Evolutionary conservation across 2,888 invertebrate species (phyloP), one percentile per base, ranked within the genome.

Genomic region (Diplolepis rosae): DNA sequence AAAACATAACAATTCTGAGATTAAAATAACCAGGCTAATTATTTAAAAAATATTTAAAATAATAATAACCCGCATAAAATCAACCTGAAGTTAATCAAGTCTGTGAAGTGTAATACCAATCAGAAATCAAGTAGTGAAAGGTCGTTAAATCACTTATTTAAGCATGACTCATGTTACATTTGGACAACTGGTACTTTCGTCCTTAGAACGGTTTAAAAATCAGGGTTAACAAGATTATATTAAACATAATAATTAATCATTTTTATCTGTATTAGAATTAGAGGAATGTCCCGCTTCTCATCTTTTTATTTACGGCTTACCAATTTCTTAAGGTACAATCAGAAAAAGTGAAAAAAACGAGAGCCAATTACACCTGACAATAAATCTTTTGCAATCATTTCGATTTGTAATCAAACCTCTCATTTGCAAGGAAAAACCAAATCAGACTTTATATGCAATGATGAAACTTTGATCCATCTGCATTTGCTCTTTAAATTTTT

Each of bases 81-180:
- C 15, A 45, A 45, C 45, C 15, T 45, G 22, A 45, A 45, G 45
- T 45, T 18, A 7, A 45, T 45, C 45, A 45, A 45, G 45, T 45
- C 45, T 45, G 45, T 18, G 18, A 45, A 18, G 11, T 18, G 45
- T 45, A 18, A 45, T 15, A 18, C 45, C 45, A 45, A 56, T 56
- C 32, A 32, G 18, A 56, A 56, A 56, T 56, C 56, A 18, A 56
- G 35, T 35, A 35, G 32, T 56, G 56, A 56, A 56, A 56, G 56
- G 56, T 56, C 32, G 56, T 56, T 54, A 56, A 56, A 56, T 56
- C 56, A 56, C 18, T 56, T 32, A 35, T 56, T 56, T 56, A 56
- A 56, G 22, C 32, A 32, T 56, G 32, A 56, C 56, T 56, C 56
- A 56, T 32, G 22, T 32, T 56, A 35, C 32, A 30, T 32, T 32